Conservation (phyloP, 2,113 vertebrate genomes). For the Tinamus guttatus region DNA sequence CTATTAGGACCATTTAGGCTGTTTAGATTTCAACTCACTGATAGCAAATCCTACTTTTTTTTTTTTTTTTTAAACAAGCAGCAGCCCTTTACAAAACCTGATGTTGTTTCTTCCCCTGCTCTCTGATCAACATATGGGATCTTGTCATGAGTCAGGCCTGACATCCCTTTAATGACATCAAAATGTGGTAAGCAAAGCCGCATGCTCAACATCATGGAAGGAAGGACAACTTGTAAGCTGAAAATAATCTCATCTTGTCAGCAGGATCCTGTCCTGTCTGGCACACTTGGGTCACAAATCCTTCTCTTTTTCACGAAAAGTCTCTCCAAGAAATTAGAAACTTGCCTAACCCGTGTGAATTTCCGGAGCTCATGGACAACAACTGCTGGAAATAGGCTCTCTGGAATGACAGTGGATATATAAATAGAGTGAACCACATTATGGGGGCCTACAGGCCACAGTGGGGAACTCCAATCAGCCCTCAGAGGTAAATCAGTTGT, state of each 20-base stretch:
- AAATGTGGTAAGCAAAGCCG: not conserved
- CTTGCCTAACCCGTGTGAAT: constrained; percentile 23
- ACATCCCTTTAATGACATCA: not conserved
- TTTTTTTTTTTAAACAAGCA: not conserved
- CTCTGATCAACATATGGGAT: not conserved
- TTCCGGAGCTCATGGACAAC: not conserved
- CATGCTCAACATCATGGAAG: not conserved
- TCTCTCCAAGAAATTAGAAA: constrained; percentile 37
- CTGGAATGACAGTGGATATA: not conserved
- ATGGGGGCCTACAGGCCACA: not conserved
- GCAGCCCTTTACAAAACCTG: not conserved
- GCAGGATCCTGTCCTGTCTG: constrained; percentile 27
- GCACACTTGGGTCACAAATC: not conserved
- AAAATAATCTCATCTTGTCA: not conserved
- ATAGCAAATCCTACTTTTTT: constrained; percentile 5
- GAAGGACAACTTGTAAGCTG: not conserved
- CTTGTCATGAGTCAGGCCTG: not conserved
- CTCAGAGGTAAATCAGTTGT: not conserved
- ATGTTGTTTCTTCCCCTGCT: not conserved
- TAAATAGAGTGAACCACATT: not conserved
- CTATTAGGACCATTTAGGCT: constrained; percentile 48
- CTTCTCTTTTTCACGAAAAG: constrained; percentile 3
- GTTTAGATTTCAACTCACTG: constrained; percentile 55
- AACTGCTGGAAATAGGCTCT: not conserved
- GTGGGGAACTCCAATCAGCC: not conserved